A percentile compares a stretch with the other conserved stretches of the same genome.
Conservation (phyloP, 2,113 vertebrate genomes). For the Baryphthengus martii region DNA sequence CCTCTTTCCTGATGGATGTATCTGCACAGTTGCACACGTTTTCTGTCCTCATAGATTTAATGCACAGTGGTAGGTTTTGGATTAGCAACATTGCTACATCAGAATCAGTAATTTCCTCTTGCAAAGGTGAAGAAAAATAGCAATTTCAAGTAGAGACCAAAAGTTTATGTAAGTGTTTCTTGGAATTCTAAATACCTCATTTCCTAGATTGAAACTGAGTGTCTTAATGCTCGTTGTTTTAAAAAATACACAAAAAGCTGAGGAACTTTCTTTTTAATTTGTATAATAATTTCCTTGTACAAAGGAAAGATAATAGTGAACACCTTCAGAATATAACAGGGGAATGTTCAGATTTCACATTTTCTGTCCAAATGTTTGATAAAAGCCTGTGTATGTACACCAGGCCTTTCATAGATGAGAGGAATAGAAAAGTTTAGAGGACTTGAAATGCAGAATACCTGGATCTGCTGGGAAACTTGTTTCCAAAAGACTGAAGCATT, state of each 20-base stretch:
- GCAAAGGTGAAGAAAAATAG: slow-evolving; percentile 10
- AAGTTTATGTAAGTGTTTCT: slow-evolving; percentile 16
- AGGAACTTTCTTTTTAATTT: background rate
- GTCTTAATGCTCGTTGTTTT: background rate
- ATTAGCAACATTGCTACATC: background rate
- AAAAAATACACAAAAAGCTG: background rate
- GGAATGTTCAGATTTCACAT: background rate
- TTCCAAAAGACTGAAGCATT: background rate
- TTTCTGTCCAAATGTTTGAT: background rate
- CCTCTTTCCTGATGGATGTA: background rate
- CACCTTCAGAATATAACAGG: background rate
- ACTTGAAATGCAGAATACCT: background rate
- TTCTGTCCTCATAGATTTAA: slow-evolving; percentile 32
- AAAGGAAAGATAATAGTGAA: background rate
- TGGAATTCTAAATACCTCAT: background rate
- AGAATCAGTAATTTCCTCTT: slow-evolving; percentile 54
- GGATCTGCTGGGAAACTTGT: background rate
- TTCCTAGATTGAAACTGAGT: background rate
- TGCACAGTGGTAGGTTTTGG: slow-evolving; percentile 14
- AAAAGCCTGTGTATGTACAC: background rate
- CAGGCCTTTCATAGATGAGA: background rate
- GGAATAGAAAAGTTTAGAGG: background rate
- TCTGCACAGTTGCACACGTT: background rate
- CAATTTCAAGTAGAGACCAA: background rate
- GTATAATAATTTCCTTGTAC: background rate